These are phyloP conservation scores for Alcedo quadribrachys DNA, from an alignment of 2,797 vertebrate species.

Conservation along the genomic window DNA sequence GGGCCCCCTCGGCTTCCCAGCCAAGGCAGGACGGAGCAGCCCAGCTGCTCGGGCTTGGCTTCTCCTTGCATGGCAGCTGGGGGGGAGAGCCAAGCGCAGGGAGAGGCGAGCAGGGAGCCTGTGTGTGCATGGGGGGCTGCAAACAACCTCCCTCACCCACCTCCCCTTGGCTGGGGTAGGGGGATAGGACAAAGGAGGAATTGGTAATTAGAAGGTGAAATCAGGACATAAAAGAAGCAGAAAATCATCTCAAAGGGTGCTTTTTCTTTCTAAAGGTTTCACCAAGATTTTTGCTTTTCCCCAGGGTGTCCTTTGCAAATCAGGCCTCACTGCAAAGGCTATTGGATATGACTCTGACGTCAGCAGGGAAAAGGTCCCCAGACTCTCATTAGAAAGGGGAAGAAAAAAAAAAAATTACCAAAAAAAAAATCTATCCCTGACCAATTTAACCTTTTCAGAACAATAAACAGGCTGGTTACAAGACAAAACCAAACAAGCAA, in stretches of 20 bases:
- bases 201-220: constrained; percentile 62
- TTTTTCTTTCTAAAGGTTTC: constrained; percentile 61
- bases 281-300: constrained; percentile 46
- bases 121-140: not conserved
- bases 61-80: constrained; percentile 59
- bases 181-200: not conserved
- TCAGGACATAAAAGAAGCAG: constrained; percentile 50
- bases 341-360: constrained; percentile 57
- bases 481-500: not conserved
- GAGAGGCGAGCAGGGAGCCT: not conserved
- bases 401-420: constrained; percentile 20
- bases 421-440: not conserved
- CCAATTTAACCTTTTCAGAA: constrained; percentile 61
- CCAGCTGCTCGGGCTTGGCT: constrained; percentile 69
- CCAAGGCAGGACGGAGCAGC: constrained; percentile 73
- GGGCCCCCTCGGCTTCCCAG: constrained; percentile 71
- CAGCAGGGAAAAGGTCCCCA: constrained; percentile 55
- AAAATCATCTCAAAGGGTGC: constrained; percentile 9
- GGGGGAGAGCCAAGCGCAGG: constrained; percentile 34
- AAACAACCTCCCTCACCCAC: not conserved
- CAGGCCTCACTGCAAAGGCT: constrained; percentile 62
- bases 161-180: not conserved
- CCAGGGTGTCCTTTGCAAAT: constrained; percentile 61
- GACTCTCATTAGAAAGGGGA: constrained; percentile 59
- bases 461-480: constrained; percentile 22